Evolutionary conservation across 2,888 invertebrate genomes (phyloP), one percentile per base, ranked within the genome.

Genomic region (Maniola hyperantus): DNA sequence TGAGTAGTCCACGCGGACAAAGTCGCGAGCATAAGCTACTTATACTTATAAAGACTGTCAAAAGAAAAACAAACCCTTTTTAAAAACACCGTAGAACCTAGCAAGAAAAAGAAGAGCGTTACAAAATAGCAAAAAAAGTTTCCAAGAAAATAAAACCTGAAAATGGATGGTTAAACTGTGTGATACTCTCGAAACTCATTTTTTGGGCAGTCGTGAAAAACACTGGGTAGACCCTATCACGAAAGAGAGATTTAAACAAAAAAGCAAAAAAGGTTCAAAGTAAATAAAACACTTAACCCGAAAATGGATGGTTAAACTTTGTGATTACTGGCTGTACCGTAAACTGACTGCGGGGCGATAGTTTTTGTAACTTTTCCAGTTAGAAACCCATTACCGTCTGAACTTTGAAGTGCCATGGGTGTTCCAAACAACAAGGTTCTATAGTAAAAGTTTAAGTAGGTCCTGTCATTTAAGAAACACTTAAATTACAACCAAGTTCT

Each of bases 311-410:
- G 60, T 36, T 34, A 18, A 57, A 57, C 57, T 57, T 57, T 42
- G 39, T 42, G 39, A 57, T 39, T 42, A 57, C 42, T 42, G 39
- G 18, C 57, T 20, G 39, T 20, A 57, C 42, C 42, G 57, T 57
- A 42, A 57, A 57, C 57, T 39, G 39, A 20, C 39, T 55, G 13
- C 15, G 8, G 42, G 42, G 57, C 42, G 20, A 57, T 57, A 57
- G 57, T 57, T 57, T 57, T 57, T 57, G 57, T 57, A 57, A 57
- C 57, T 57, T 57, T 57, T 42, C 57, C 42, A 57, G 57, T 57
- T 57, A 57, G 57, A 39, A 57, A 57, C 39, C 42, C 57, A 57
- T 57, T 57, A 57, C 20, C 57, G 57, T 57, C 42, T 18, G 6
- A 42, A 57, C 42, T 57, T 57, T 57, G 39, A 42, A 57, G 57